Base-by-base conservation (phyloP, 2,888 invertebrate genomes). In the Theretra japonica region DNA sequence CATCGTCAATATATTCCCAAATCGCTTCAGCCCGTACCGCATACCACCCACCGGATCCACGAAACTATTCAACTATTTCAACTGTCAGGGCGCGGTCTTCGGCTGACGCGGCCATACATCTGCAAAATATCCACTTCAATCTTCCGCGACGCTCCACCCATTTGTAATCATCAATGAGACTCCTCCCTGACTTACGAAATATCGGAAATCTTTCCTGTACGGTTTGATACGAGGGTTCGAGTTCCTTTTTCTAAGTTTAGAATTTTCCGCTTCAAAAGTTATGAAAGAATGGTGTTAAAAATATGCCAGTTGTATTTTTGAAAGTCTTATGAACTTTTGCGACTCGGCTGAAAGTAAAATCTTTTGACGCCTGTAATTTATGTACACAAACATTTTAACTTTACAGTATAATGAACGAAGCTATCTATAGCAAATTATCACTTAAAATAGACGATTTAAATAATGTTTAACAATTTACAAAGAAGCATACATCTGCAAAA, bases 51-150 rank as follows among this genome's bases (percentile, higher is more conserved):
- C 68, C 53, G 68, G 68, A 76, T 79, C 76, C 79, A 78, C 79
- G 81, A 83, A 88, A 89, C 88, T 88, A 87, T 89, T 88, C 88
- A 84, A 82, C 86, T 85, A 86, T 89, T 89, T 86, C 87, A 86
- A 75, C 83, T 86, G 88, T 86, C 88, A 86, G 85, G 80, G 77
- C 73, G 84, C 81, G 84, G 86, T 85, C 79, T 77, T 77, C 74
- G 76, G 74, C 79, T 77, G 82, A 77, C 74, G 70, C 58, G 73
- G 76, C 82, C 78, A 87, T 89, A 84, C 84, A 85, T 88, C 85
- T 82, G 77, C 81, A 76, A 79, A 83, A 84, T 41, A 86, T 85
- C 85, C 85, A 81, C 81, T 85, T 86, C 84, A 85, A 87, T 88
- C 86, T 85, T 77, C 79, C 33, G 62, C 65, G 60, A 62, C 60